Conservation (phyloP, 2,797 vertebrate species). For the Aeoliscus strigatus region DNA sequence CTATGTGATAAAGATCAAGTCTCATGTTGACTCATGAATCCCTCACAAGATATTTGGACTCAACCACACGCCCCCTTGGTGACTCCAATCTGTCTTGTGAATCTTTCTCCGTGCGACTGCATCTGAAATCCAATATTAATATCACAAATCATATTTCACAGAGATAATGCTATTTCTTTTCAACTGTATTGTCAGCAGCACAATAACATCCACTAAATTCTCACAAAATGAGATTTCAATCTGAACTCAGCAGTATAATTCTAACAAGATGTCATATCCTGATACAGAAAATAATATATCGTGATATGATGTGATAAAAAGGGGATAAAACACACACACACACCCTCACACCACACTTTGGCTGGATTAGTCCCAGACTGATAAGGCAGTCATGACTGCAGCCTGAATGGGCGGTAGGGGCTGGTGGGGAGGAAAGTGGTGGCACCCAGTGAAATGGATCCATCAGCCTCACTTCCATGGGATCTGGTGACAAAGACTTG, state of each 20-base stretch:
- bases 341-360: neutral
- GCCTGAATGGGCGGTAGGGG: constrained; percentile 10
- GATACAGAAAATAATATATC: neutral
- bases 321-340: neutral
- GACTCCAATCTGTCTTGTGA: constrained; percentile 10
- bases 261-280: neutral
- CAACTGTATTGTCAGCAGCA: neutral
- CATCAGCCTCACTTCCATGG: constrained; percentile 50
- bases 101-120: constrained; percentile 9
- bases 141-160: constrained; percentile 1
- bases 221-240: constrained; percentile 9
- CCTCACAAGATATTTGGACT: too few species aligned
- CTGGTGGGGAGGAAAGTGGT: neutral
- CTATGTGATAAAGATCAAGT: neutral
- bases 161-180: constrained; percentile 17
- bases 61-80: too few species aligned
- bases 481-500: constrained; percentile 52
- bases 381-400: constrained; percentile 1
- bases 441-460: constrained; percentile 52
- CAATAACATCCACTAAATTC: constrained; percentile 12
- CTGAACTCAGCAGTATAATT: neutral
- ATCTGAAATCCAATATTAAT: constrained; percentile 22
- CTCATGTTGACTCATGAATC: too few species aligned
- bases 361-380: constrained; percentile 12
- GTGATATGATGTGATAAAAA: neutral